These are phyloP conservation scores for Littorina saxatilis DNA, from an alignment of 1,140 invertebrate species.

Conservation along the genomic window DNA sequence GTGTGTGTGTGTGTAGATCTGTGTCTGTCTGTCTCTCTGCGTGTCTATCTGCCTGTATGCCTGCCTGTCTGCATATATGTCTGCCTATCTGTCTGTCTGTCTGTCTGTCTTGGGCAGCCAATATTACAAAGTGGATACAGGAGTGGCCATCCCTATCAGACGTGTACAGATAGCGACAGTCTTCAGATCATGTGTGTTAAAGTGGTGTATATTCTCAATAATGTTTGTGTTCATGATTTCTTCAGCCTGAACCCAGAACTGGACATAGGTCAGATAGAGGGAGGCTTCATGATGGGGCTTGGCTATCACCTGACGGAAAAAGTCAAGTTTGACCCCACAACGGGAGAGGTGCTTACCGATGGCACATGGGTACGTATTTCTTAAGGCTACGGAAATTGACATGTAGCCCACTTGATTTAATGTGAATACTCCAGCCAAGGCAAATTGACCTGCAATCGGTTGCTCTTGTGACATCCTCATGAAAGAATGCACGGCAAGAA, in stretches of 20 bases:
- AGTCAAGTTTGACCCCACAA: constrained; percentile 81
- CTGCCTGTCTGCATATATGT: no score
- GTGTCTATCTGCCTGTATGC: no score
- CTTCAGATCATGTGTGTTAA: no score
- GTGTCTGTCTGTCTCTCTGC: no score
- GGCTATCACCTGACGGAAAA: constrained; percentile 89
- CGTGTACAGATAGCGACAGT: no score
- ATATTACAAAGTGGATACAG: no score
- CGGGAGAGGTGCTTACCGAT: constrained; percentile 84
- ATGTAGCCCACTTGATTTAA: neutral
- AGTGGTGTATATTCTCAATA: no score
- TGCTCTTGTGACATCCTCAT: neutral
- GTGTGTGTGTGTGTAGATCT: no score
- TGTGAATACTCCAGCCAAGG: neutral
- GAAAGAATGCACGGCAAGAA: no score
- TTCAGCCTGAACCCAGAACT: constrained; percentile 64
- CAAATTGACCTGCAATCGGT: neutral
- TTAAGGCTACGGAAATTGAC: neutral
- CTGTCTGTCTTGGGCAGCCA: no score
- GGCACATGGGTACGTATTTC: constrained; percentile 82
- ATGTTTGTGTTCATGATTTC: neutral
- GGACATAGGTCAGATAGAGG: constrained; percentile 93
- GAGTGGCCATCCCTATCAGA: no score
- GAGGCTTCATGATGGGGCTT: constrained; percentile 90
- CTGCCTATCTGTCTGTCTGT: no score